Conservation (phyloP, 2,888 invertebrate genomes). For the Pecten maximus region DNA sequence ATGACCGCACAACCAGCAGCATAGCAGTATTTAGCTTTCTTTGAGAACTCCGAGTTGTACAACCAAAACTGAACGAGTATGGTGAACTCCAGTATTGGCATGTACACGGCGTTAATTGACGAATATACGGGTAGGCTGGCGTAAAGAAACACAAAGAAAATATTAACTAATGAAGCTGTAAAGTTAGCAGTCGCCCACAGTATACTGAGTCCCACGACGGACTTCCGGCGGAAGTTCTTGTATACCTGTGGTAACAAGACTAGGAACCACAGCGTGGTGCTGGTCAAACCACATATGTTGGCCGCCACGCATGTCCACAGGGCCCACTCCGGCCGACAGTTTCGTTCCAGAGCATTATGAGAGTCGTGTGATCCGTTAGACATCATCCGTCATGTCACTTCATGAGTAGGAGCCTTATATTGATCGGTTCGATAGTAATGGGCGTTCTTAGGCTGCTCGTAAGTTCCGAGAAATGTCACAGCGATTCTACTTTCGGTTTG, state of each 20-base stretch:
- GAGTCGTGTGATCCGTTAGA: background rate
- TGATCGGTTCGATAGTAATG: background rate
- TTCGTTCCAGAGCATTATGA: conserved; percentile 55
- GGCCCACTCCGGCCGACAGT: conserved; percentile 65
- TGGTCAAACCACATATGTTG: conserved; percentile 64
- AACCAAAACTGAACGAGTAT: conserved; percentile 65
- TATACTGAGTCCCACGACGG: conserved; percentile 65
- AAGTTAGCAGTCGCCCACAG: conserved; percentile 69
- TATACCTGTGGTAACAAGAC: conserved; percentile 69
- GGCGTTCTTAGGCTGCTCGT: background rate
- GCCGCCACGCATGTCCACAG: conserved; percentile 62
- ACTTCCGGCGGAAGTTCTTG: conserved; percentile 69
- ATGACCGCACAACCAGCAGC: conserved; percentile 52
- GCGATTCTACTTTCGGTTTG: background rate
- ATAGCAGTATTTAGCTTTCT: conserved; percentile 55
- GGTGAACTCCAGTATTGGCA: conserved; percentile 64
- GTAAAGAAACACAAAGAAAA: conserved; percentile 66
- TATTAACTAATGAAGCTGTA: conserved; percentile 65
- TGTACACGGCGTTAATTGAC: conserved; percentile 65
- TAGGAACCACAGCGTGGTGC: conserved; percentile 67
- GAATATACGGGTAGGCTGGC: conserved; percentile 62
- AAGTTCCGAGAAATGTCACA: background rate
- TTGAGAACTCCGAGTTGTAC: conserved; percentile 56
- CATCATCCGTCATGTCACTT: background rate
- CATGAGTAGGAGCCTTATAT: background rate